Evolutionary conservation across 2,888 invertebrate genomes (phyloP), one percentile per base, ranked within the genome.

Genomic region (Cyclophora albipunctata): DNA sequence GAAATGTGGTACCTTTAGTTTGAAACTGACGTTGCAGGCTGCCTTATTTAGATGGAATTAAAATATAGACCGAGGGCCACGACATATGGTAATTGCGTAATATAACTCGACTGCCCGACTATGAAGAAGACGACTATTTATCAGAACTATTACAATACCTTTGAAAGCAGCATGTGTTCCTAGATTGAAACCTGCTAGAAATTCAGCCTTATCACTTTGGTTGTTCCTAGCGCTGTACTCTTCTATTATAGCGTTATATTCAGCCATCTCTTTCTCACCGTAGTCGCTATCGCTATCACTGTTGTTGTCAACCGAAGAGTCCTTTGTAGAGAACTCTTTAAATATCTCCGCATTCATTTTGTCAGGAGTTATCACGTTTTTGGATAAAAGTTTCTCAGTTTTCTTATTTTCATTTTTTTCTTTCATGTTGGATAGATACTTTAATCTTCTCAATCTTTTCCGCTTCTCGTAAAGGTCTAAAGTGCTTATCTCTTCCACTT

Each of bases 111-210:
- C n/a, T n/a, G 20, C 20, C 20, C 20, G 20, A 20, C 20, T 20
- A 20, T 20, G 20, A 20, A 1, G 20, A 20, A 20, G 20, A 20
- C 20, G 20, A 20, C 20, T 20, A 20, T 20, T 20, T 20, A 20
- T 20, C 20, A 20, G 20, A 20, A 20, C 20, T 20, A 20, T 20
- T 20, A 20, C 34, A 82, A 82, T 82, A 93, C 93, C 92, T 81
- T 91, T 92, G 63, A 81, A 91, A 56, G 74, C 81, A 47, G 83
- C 80, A 50, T 88, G 85, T n/a, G 93, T 91, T 4, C 92, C 92
- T 52, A 94, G 76, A 47, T 89, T 91, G 57, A 93, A 91, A 59
- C 90, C 83, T 34, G 91, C 87, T 48, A 94, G 81, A 71, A 93
- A 93, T 7, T 90, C 80, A 7, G 90, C 71, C 70, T 94, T 81